phyloP scores from a whole-genome alignment of 2,888 invertebrate genomes.

The Mimas tiliae region DNA sequence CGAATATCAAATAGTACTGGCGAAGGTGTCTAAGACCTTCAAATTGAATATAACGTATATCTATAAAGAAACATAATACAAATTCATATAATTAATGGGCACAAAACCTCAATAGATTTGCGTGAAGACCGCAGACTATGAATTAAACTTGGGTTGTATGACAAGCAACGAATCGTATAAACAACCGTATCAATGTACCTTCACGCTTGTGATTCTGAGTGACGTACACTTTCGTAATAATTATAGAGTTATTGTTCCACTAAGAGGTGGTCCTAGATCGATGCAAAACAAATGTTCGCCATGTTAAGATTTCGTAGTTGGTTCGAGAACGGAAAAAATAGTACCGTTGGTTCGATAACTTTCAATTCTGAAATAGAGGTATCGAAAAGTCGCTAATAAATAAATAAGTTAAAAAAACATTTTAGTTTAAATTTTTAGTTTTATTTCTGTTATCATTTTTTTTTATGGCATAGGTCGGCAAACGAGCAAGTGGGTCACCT shows the following conservation, averaged over 20 bases:
- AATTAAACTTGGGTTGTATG: conserved; percentile 24
- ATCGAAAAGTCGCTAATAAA: no score
- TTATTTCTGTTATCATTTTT: no score
- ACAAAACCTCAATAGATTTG: conserved; percentile 20
- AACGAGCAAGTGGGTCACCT: no score
- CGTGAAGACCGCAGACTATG: conserved; percentile 9
- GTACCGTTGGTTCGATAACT: no score
- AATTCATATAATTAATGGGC: conserved; percentile 13
- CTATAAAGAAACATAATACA: neutral
- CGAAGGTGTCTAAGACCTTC: neutral
- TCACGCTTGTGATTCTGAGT: conserved; percentile 48
- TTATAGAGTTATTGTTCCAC: conserved; percentile 43
- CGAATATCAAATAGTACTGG: neutral
- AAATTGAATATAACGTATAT: neutral
- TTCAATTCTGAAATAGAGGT: no score
- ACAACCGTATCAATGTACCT: conserved; percentile 51
- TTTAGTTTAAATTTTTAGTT: no score
- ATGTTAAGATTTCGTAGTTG: no score
- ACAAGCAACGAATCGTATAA: conserved; percentile 42
- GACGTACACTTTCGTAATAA: conserved; percentile 52
- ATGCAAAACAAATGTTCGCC: neutral
- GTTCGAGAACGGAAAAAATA: no score
- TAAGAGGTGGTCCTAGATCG: conserved; percentile 29
- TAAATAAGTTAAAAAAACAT: no score
- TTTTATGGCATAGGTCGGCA: no score